Evolutionary conservation across 2,113 vertebrate species (phyloP).

Genomic region (Petroica traversi): DNA sequence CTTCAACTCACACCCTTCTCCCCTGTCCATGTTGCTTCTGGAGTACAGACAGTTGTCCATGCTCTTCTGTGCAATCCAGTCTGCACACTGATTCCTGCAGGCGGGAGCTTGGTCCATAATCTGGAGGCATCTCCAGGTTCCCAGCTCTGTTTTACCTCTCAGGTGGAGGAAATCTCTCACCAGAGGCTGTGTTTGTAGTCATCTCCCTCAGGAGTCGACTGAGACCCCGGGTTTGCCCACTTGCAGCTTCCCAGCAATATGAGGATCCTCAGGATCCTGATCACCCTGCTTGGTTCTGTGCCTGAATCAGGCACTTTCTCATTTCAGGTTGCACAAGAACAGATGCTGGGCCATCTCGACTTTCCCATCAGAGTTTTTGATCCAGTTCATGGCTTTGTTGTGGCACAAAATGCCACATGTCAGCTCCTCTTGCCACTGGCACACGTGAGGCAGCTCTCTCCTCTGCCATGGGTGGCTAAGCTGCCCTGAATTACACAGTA

Average conservation of each 20-base stretch:
- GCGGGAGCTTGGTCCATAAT: background rate
- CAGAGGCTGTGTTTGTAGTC: background rate
- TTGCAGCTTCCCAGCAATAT: background rate
- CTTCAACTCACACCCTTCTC: background rate
- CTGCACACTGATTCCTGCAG: background rate
- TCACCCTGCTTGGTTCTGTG: background rate
- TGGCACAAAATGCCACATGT: background rate
- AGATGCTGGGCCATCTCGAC: background rate
- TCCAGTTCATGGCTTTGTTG: background rate
- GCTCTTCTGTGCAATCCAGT: background rate
- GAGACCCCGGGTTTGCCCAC: background rate
- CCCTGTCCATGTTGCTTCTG: background rate
- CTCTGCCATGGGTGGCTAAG: background rate
- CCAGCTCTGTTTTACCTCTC: background rate
- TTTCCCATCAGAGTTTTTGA: background rate
- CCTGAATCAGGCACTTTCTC: background rate
- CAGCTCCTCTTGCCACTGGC: background rate
- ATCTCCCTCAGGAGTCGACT: background rate
- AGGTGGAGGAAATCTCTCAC: background rate
- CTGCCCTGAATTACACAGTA: background rate
- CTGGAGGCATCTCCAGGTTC: background rate
- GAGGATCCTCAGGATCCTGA: background rate
- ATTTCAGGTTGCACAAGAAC: background rate
- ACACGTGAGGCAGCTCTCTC: fast-evolving
- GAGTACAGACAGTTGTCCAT: fast-evolving